Conservation (phyloP, 1,140 invertebrate species). For the Brachionus plicatilis region DNA sequence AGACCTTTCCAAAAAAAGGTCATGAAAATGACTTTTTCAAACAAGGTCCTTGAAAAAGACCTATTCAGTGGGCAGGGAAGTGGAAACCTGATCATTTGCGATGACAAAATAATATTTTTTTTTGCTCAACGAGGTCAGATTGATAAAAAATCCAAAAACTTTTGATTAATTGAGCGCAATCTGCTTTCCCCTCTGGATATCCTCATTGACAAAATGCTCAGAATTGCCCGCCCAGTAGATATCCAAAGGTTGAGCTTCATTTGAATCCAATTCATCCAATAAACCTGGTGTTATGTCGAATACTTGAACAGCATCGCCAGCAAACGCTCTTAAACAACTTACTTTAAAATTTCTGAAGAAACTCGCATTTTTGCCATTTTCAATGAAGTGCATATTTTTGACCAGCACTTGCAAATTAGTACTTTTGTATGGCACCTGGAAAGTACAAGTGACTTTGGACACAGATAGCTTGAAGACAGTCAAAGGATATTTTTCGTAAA, state of each 20-base stretch:
- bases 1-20: too few species aligned
- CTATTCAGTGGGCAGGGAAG: neutral
- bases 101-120: neutral
- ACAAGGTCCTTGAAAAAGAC: too few species aligned
- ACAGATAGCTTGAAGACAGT: neutral
- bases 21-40: too few species aligned
- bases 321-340: neutral
- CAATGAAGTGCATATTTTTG: constrained; percentile 8
- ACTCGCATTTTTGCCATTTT: neutral
- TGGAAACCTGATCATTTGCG: neutral
- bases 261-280: neutral
- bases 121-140: neutral
- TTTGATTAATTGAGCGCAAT: neutral
- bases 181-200: neutral
- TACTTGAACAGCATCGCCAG: neutral
- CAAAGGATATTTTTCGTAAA: neutral
- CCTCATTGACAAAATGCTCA: neutral
- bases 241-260: neutral
- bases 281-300: neutral
- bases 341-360: constrained; percentile 1
- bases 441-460: neutral
- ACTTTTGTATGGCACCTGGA: neutral
- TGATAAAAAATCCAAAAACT: neutral
- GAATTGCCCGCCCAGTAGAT: neutral
- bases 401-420: neutral